Percentiles rank a stretch among this genome's conserved stretches.
These are phyloP conservation scores for Philopotamus ludificatus DNA, from an alignment of 1,140 invertebrate species.

Conservation along the genomic window DNA sequence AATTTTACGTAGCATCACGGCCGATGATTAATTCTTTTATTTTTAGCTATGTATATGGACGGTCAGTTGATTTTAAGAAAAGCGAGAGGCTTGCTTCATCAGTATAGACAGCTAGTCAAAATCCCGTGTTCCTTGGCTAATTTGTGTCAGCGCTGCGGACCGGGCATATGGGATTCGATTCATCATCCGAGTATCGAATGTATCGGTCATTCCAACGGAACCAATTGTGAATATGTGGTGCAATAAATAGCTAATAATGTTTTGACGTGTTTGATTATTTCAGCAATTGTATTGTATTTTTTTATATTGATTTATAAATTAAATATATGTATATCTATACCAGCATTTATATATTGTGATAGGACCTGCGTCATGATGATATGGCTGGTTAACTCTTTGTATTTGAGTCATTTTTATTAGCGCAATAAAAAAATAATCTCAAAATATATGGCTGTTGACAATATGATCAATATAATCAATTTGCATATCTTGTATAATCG, in stretches of 20 bases:
- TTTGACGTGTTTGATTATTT: not conserved
- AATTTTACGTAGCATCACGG: not conserved
- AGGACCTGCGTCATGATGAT: too few species aligned
- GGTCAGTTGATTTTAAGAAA: slow-evolving; percentile 86
- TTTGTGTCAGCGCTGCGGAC: slow-evolving; percentile 82
- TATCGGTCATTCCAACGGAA: slow-evolving; percentile 55
- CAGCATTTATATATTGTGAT: too few species aligned
- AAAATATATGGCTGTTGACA: too few species aligned
- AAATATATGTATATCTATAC: not conserved
- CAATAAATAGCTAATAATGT: slow-evolving; percentile 43
- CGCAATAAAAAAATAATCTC: too few species aligned
- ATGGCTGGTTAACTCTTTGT: too few species aligned
- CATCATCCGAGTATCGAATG: slow-evolving; percentile 77
- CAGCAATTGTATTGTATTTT: not conserved
- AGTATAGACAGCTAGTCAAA: slow-evolving; percentile 79
- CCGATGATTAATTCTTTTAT: slow-evolving; percentile 4
- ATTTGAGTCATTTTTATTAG: too few species aligned
- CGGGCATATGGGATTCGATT: slow-evolving; percentile 90
- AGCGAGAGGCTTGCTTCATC: slow-evolving; percentile 85
- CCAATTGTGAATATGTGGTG: slow-evolving; percentile 50
- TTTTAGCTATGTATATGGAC: slow-evolving; percentile 92
- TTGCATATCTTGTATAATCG: too few species aligned
- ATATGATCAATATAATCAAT: too few species aligned
- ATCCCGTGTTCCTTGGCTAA: slow-evolving; percentile 87
- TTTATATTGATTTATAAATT: not conserved